Conservation (phyloP, 2,888 invertebrate species). For the Calliphora vomitoria region DNA sequence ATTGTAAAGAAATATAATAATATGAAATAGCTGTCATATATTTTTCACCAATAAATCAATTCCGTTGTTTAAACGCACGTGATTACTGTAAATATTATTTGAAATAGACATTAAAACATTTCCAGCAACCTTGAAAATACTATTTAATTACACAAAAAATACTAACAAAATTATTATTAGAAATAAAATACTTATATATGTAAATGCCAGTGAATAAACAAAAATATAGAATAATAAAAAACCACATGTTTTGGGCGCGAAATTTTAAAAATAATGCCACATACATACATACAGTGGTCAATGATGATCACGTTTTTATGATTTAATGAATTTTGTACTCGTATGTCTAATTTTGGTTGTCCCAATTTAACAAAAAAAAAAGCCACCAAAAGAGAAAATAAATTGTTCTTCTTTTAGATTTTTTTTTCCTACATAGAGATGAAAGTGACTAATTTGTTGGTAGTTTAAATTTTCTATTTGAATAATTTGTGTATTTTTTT, state of each 20-base stretch:
- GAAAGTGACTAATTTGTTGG: conserved; percentile 46
- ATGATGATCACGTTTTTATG: conserved; percentile 37
- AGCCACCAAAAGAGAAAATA: not conserved
- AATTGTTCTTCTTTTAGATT: not conserved
- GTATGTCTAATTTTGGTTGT: conserved; percentile 6
- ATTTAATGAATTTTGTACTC: conserved; percentile 1
- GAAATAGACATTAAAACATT: not conserved
- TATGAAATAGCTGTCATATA: no score
- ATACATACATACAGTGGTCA: not conserved
- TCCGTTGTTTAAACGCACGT: conserved; percentile 6
- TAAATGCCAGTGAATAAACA: not conserved
- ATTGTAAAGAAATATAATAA: no score
- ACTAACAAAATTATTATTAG: not conserved
- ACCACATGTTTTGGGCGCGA: conserved; percentile 26
- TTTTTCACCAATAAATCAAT: not conserved
- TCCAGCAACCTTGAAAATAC: not conserved
- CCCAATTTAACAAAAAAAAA: not conserved
- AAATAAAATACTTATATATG: not conserved
- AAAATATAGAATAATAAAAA: not conserved
- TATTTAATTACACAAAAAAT: not conserved
- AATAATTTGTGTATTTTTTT: conserved; percentile 10
- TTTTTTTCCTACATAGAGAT: not conserved
- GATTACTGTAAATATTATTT: not conserved
- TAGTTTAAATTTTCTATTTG: conserved; percentile 10
- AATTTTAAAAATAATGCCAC: conserved; percentile 23